A percentile compares a stretch with the other conserved stretches of the same genome.
phyloP scores from a whole-genome alignment of 2,113 vertebrate genomes.

The Tragelaphus imberbis region DNA sequence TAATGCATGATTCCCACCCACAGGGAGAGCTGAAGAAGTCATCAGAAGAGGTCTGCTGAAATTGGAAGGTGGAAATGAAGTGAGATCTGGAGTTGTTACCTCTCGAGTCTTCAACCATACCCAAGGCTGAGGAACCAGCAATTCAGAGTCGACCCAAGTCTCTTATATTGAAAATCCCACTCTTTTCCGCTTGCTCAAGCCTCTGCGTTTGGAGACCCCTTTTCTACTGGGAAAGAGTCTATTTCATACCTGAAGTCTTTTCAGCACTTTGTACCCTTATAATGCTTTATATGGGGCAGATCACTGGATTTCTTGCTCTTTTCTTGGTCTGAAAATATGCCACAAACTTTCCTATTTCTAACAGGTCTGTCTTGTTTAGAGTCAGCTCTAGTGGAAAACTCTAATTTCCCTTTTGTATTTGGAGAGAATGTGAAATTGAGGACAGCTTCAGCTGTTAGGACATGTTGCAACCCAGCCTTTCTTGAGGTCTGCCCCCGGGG shows the following conservation, averaged over 20 bases:
- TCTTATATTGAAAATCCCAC: background rate
- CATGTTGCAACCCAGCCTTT: no score
- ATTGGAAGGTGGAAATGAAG: background rate
- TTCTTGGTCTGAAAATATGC: background rate
- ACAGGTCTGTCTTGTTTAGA: background rate
- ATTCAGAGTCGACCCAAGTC: background rate
- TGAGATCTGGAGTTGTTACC: background rate
- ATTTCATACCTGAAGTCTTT: background rate
- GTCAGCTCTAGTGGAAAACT: background rate
- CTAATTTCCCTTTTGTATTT: background rate
- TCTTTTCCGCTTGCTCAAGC: background rate
- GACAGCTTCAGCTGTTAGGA: background rate
- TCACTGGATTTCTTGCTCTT: background rate
- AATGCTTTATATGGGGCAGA: background rate
- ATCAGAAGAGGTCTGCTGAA: background rate
- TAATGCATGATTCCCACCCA: accelerated
- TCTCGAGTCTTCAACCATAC: background rate
- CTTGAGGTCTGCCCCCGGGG: background rate
- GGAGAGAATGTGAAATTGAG: background rate
- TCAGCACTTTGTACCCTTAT: background rate
- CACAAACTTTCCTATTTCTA: background rate
- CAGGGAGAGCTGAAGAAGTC: background rate
- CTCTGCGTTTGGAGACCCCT: background rate
- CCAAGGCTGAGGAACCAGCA: background rate
- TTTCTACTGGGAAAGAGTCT: background rate